Base-by-base conservation (phyloP, 2,113 vertebrate genomes). In the Cottus gobio region DNA sequence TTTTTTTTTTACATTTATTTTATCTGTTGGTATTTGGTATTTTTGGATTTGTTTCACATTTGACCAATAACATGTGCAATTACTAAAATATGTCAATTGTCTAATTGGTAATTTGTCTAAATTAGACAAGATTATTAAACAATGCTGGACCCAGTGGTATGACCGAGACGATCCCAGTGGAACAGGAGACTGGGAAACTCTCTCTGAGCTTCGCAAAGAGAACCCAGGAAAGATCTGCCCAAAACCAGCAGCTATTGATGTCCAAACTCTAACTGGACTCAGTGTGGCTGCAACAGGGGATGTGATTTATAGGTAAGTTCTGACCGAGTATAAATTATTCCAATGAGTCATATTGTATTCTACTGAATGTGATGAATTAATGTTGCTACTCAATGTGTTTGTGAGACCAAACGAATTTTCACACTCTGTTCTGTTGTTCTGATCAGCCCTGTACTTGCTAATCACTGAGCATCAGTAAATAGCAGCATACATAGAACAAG, bases 181-280 rank as follows among this genome's bases (percentile, higher is more conserved):
- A 37, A 39, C 24, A 44, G 84, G 85, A 60, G 85, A 91, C 77
- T 76, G 61, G 60, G 88, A 92, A 79, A 54, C 7, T 7, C 56
- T 88, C 1, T 11, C 0, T 0, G 0, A 1, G 3, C 83, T 89
- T 44, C 12, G 1, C 1, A 16, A 0, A 0, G 57, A 63, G 7
- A n/a, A 86, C 42, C 58, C 88, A 9, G 80, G 84, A 36, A 75
- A 61, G 34, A 90, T 91, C 66, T 92, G 83, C 68, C 20, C 28
- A 0, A 44, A 60, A 0, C 87, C 87, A 22, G 0, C 16, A 0
- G 34, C 34, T 12, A 83, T 91, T 2, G 60, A 89, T 30, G 85
- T 48, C 54, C 22, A 1, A 9, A 87, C 88, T 72, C 46, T 76
- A 18, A 54, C 42, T 68, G 89, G 86, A 2, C 12, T 62, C 10